Percentiles rank a stretch among this genome's conserved stretches.
Evolutionary conservation across 2,888 invertebrate genomes (phyloP).

Genomic region (Clepsis dumicolana): DNA sequence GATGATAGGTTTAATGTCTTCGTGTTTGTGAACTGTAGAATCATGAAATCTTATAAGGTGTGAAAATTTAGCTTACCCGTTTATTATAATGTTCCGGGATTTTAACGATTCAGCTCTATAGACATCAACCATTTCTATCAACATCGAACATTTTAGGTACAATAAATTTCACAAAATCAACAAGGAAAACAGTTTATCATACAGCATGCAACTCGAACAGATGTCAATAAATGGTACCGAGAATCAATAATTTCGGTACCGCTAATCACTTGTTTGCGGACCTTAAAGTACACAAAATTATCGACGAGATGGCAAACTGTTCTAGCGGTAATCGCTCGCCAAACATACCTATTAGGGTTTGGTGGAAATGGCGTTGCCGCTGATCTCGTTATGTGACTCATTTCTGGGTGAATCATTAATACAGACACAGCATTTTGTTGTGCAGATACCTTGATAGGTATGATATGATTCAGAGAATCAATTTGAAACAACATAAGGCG

Average conservation of each 20-base stretch:
- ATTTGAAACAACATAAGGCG: background rate
- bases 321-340: slow-evolving; percentile 61
- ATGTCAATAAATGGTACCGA: slow-evolving; percentile 51
- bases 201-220: background rate
- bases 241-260: slow-evolving; percentile 54
- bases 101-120: background rate
- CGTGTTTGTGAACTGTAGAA: background rate
- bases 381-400: slow-evolving; percentile 18
- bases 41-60: background rate
- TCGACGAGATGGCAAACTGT: slow-evolving; percentile 46
- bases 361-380: slow-evolving; percentile 6
- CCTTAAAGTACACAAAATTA: slow-evolving; percentile 59
- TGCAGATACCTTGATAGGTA: background rate
- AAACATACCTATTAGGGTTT: slow-evolving; percentile 51
- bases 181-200: slow-evolving; percentile 12
- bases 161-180: background rate
- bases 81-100: background rate
- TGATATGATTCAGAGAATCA: slow-evolving; percentile 2
- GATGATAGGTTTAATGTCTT: background rate
- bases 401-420: slow-evolving; percentile 17
- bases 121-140: background rate
- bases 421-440: background rate
- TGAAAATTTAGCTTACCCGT: background rate
- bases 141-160: background rate
- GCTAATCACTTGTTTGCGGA: slow-evolving; percentile 72